These are phyloP conservation scores for Tipula lateralis DNA, from an alignment of 2,888 invertebrate genomes.

Conservation along the genomic window DNA sequence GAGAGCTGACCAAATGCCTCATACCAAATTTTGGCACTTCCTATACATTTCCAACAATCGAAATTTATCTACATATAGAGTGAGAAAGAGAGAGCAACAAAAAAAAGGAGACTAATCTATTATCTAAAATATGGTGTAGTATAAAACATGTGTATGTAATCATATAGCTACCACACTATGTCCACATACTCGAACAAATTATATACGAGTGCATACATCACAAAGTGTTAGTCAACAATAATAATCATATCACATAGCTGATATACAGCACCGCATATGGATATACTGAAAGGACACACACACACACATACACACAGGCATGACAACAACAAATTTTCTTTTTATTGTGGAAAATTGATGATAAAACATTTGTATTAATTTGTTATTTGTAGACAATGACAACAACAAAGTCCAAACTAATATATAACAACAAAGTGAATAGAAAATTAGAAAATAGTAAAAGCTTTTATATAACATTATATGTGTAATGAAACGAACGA, in stretches of 20 bases:
- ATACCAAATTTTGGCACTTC: too few relatives aligned
- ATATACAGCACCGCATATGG: neutral
- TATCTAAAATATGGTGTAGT: neutral
- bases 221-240: neutral
- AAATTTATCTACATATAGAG: too few relatives aligned
- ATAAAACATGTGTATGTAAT: too few relatives aligned
- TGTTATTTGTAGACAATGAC: neutral
- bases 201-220: neutral
- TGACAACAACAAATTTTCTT: neutral
- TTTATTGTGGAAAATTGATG: neutral
- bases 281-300: neutral
- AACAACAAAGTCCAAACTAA: too few relatives aligned
- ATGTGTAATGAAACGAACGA: neutral
- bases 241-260: neutral
- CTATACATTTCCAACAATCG: too few relatives aligned
- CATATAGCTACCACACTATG: neutral
- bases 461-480: neutral
- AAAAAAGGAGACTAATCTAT: neutral
- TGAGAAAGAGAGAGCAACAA: too few relatives aligned
- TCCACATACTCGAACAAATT: neutral
- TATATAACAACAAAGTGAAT: neutral
- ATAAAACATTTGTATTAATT: neutral
- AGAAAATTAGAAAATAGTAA: neutral
- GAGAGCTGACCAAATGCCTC: too few relatives aligned
- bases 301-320: neutral